Conservation (phyloP, 2,113 vertebrate genomes). For the Eretmochelys imbricata region DNA sequence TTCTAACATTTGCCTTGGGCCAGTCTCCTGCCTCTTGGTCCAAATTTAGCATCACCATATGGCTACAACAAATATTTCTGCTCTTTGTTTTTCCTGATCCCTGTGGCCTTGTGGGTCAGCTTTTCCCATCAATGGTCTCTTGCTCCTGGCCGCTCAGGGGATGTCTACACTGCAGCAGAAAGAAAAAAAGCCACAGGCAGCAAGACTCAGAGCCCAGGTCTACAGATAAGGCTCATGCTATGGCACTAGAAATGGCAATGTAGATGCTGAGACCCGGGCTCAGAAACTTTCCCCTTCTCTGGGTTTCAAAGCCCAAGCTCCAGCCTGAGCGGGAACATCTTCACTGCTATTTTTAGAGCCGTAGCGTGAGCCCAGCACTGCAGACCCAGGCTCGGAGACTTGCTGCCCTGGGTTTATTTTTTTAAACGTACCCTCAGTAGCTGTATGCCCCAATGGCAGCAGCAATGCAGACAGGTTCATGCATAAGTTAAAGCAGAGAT, state of each 20-base stretch:
- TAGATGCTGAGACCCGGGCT: background rate
- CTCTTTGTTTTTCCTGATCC: background rate
- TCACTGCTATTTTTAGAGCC: background rate
- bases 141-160: background rate
- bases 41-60: background rate
- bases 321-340: background rate
- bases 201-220: background rate
- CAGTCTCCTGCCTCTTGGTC: background rate
- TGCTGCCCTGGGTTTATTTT: background rate
- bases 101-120: background rate
- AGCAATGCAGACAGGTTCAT: background rate
- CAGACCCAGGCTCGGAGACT: background rate
- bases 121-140: background rate
- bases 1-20: background rate
- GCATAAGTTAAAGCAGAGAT: background rate
- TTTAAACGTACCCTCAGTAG: background rate
- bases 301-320: background rate
- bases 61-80: background rate
- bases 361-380: background rate
- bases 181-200: no score
- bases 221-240: background rate
- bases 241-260: background rate
- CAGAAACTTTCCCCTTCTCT: background rate
- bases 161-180: background rate
- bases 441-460: background rate